Base-by-base conservation (phyloP, 2,888 invertebrate species). In the Phyllotreta cruciferae region DNA sequence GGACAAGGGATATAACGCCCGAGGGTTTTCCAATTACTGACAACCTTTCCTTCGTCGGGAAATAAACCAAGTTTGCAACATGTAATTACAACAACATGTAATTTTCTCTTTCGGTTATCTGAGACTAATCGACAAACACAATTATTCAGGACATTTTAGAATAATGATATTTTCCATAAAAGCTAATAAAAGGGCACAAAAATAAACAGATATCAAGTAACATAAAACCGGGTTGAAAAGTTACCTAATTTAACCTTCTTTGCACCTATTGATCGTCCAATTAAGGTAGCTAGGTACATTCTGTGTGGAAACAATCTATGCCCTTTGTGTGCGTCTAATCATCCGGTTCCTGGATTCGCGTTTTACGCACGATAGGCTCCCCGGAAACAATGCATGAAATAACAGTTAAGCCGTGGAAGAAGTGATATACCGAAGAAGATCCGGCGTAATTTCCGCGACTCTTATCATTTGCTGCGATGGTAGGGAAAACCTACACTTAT, bases 331-430 rank as follows among this genome's bases (percentile, higher is more conserved):
- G 53, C 57, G 64, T 60, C 63, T 66, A 68, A 64, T 66, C 68
- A 68, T 52, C 41, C 54, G 37, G 68, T 66, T 56, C 36, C 60
- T 50, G 61, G 66, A 60, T 50, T 57, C 53, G 39, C 58, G 62
- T 56, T 62, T 64, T 70, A 68, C 68, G 68, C 71, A 66, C 63
- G 69, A 70, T 67, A 68, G 24, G 60, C 66, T 14, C 55, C 41
- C 35, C 60, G 60, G 64, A 72, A 70, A 74, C 73, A 74, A 74
- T 74, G 73, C 73, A 75, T 74, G 75, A 73, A 75, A 77, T 77
- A 75, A 77, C 74, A 74, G 73, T 75, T 75, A 73, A 56, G 66
- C 70, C 69, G 66, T 70, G 68, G 68, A 74, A 74, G 64, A 73
- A 71, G 70, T 71, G 68, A 68, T 73, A 67, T 24, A 24, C 24